phyloP scores from a whole-genome alignment of 2,888 invertebrate genomes.

The Sclerodermus sp. region DNA sequence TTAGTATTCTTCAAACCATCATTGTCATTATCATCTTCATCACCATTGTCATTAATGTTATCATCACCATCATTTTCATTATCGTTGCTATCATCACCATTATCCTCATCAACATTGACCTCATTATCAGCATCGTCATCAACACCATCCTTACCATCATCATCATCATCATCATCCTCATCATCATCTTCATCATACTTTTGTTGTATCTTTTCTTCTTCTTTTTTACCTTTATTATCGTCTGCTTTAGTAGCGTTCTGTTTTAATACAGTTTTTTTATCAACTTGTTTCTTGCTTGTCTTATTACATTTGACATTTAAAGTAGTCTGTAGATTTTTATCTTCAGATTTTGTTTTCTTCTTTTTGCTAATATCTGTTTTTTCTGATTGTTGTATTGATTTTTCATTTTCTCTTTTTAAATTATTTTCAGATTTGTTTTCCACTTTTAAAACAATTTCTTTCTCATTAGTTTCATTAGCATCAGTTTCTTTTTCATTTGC shows the following conservation, averaged over 20 bases:
- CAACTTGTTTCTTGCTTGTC: constrained; percentile 1
- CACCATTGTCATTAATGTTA: constrained; percentile 1
- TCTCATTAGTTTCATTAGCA: background rate
- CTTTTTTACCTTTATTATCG: constrained; percentile 10
- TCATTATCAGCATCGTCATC: constrained; percentile 2
- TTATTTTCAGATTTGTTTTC: background rate
- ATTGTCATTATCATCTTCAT: background rate
- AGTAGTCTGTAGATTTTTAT: constrained; percentile 12
- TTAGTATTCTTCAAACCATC: background rate
- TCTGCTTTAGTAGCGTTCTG: constrained; percentile 4
- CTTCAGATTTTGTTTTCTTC: constrained; percentile 2
- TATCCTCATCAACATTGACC: constrained; percentile 1
- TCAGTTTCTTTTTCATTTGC: background rate
- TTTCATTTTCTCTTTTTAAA: constrained; percentile 5
- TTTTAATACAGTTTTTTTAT: background rate
- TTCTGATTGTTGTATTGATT: constrained; percentile 4
- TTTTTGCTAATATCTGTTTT: constrained; percentile 4
- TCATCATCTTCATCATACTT: constrained; percentile 6
- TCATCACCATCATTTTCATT: constrained; percentile 1
- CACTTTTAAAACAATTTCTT: background rate
- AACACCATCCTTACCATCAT: constrained; percentile 6
- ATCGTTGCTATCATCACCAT: background rate
- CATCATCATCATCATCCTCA: constrained; percentile 6
- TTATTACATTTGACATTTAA: constrained; percentile 2
- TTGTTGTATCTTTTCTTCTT: constrained; percentile 9